These are phyloP conservation scores for Harlomillsia oculata DNA, from an alignment of 1,140 invertebrate species.

Conservation along the genomic window DNA sequence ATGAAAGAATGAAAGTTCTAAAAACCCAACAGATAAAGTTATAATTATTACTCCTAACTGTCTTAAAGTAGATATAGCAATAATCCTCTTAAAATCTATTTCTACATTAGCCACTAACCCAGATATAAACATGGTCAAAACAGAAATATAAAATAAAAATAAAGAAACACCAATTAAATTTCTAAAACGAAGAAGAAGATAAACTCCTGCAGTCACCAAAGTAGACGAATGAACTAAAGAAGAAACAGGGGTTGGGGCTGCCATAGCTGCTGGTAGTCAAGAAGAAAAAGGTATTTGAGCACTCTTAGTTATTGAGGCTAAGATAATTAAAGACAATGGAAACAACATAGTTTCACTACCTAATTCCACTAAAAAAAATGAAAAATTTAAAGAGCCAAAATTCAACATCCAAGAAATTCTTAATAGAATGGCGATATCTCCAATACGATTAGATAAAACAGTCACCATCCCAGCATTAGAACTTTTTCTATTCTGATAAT, in stretches of 20 bases:
- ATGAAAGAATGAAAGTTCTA: conserved; percentile 52
- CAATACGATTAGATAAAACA: conserved; percentile 52
- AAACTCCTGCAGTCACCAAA: conserved; percentile 59
- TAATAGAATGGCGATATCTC: conserved; percentile 50
- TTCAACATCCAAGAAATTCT: conserved; percentile 48
- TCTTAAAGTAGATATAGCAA: conserved; percentile 60
- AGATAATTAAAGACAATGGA: conserved; percentile 44
- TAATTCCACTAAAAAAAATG: conserved; percentile 40
- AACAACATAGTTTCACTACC: conserved; percentile 41
- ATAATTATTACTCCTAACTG: conserved; percentile 57
- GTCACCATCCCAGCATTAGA: conserved; percentile 54
- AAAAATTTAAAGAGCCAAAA: conserved; percentile 47
- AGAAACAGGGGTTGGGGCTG: conserved; percentile 57
- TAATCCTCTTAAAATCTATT: conserved; percentile 58
- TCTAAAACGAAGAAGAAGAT: conserved; percentile 55
- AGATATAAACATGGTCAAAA: conserved; percentile 52
- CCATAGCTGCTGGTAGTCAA: conserved; percentile 58
- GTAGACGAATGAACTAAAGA: conserved; percentile 65
- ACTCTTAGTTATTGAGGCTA: conserved; percentile 57
- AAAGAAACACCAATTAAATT: conserved; percentile 38
- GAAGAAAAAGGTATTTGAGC: conserved; percentile 62
- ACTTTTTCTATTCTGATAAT: conserved; percentile 51
- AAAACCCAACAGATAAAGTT: conserved; percentile 41
- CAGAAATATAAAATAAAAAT: conserved; percentile 43
- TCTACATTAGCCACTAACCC: conserved; percentile 51